Conservation (phyloP, 2,888 invertebrate genomes). For the Spilosoma lubricipeda region DNA sequence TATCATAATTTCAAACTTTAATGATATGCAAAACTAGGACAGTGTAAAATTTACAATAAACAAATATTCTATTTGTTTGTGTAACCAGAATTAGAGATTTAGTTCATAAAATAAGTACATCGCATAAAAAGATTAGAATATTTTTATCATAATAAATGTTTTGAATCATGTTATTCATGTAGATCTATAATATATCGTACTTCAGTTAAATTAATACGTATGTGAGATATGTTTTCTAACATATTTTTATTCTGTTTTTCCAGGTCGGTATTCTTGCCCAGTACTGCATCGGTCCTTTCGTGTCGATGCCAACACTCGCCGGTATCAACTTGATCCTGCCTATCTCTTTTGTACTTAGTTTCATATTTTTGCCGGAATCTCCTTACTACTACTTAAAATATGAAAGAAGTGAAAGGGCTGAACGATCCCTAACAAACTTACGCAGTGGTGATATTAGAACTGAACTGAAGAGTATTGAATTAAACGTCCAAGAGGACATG, state of each 20-base stretch:
- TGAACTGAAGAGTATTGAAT: constrained; percentile 85
- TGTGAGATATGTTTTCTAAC: neutral
- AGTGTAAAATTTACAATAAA: neutral
- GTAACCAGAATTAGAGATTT: neutral
- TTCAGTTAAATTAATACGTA: neutral
- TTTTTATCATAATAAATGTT: neutral
- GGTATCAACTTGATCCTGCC: constrained; percentile 86
- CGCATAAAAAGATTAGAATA: neutral
- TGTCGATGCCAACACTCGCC: constrained; percentile 83
- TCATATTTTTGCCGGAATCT: constrained; percentile 89
- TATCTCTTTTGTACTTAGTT: constrained; percentile 83
- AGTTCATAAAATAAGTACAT: neutral
- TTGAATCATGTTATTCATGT: constrained; percentile 8
- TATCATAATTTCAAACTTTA: neutral
- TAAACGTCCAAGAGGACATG: constrained; percentile 84
- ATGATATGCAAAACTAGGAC: neutral
- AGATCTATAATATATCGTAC: neutral
- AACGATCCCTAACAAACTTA: constrained; percentile 85
- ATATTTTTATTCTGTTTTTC: constrained; percentile 50
- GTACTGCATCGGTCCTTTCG: constrained; percentile 87
- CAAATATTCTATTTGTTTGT: constrained; percentile 1
- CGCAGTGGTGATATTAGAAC: constrained; percentile 85
- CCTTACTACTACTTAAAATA: constrained; percentile 87
- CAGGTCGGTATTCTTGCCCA: constrained; percentile 87
- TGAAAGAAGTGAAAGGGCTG: constrained; percentile 84